Percentiles rank a stretch among this genome's conserved stretches.
These are phyloP conservation scores for Gari tellinella DNA, from an alignment of 2,888 invertebrate species.

Conservation along the genomic window DNA sequence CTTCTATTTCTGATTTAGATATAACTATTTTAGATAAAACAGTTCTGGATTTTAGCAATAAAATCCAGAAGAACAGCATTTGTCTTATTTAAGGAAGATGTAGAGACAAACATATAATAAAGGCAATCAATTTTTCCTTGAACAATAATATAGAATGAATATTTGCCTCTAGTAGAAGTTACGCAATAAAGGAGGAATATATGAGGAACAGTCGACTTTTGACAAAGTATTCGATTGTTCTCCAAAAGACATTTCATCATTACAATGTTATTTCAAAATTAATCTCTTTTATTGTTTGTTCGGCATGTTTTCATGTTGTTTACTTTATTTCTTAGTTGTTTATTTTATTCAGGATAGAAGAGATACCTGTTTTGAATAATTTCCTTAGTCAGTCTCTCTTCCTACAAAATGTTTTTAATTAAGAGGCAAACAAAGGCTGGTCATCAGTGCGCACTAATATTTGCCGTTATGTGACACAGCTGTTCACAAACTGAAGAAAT, in stretches of 20 bases:
- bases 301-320: no score
- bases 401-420: neutral
- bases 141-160: no score
- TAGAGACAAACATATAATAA: neutral
- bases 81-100: neutral
- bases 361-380: constrained; percentile 1
- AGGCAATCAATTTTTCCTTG: neutral
- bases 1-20: neutral
- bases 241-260: neutral
- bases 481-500: neutral
- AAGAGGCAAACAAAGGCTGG: neutral
- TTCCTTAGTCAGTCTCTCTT: constrained; percentile 1
- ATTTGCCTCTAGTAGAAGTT: no score
- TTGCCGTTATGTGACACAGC: neutral
- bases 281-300: no score
- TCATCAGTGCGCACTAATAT: neutral
- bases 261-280: neutral
- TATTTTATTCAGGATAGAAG: neutral
- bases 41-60: neutral
- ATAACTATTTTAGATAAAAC: neutral
- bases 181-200: neutral
- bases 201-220: neutral
- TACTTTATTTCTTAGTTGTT: no score
- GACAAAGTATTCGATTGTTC: neutral
- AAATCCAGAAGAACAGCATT: neutral